Evolutionary conservation across 2,797 vertebrate genomes (phyloP), one percentile per base, ranked within the genome.

Genomic region (Premnoplex brunnescens): DNA sequence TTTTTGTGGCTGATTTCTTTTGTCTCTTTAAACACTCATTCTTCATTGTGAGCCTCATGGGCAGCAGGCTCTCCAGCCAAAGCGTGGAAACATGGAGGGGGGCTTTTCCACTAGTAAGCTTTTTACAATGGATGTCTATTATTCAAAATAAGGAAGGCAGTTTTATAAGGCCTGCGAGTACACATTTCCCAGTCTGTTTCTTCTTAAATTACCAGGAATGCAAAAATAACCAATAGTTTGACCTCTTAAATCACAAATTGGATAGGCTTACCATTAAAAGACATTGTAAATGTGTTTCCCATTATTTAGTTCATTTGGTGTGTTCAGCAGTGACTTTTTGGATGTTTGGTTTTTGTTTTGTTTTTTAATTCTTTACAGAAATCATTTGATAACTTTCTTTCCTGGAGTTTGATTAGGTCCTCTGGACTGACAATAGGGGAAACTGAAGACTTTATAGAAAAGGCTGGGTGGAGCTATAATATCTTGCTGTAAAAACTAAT

Each of bases 241-340:
- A 98, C 98, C 97, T 98, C 97, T 97, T 97, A 98, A 98, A 97
- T 98, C 97, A 97, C 94, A 97, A 97, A 98, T 97, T 98, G 98
- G 97, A 97, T 96, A 96, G 97, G 82, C 91, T 98, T 95, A 93
- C 97, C 94, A 96, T 97, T 98, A 97, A 98, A 97, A 93, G 96
- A 97, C 92, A 72, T 94, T 97, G 95, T 96, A 97, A 98, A 98
- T 98, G 97, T 98, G 97, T 98, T 98, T 98, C 94, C 94, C 96
- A 98, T 98, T 98, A 98, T 97, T 98, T 97, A 97, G 97, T 91
- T 98, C 94, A 98, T 98, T 98, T 98, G 96, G 87, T 93, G 73
- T 96, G 92, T 97, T 97, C 95, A 95, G 92, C 97, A 97, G 90
- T 58, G 92, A 97, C 88, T 37, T 95, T 97, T 98, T 85, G 96